Percentiles rank a stretch among this genome's conserved stretches.
phyloP scores from a whole-genome alignment of 2,113 vertebrate species.

The Mobula birostris region DNA sequence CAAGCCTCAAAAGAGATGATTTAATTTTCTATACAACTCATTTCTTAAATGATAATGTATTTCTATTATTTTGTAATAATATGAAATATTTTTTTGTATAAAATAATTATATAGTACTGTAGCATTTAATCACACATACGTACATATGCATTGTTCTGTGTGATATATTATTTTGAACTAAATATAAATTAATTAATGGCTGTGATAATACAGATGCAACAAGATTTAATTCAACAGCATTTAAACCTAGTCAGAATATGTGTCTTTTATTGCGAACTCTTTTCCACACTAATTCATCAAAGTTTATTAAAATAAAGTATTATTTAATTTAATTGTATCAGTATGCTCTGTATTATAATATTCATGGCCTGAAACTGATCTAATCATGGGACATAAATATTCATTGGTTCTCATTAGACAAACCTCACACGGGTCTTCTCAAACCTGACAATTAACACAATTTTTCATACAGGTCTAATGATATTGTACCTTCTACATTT shows the following conservation, averaged over 20 bases:
- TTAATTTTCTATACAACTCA: neutral
- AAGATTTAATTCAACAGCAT: neutral
- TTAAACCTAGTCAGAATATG: neutral
- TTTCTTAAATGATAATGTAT: neutral
- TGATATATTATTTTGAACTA: neutral
- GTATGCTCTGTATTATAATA: slow-evolving; percentile 9
- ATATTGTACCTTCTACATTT: slow-evolving; percentile 2
- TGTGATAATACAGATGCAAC: neutral
- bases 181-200: neutral
- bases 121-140: neutral
- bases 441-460: neutral
- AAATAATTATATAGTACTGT: neutral
- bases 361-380: neutral
- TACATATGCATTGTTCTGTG: neutral
- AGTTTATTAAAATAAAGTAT: neutral
- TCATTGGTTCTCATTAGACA: slow-evolving; percentile 19
- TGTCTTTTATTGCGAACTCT: neutral
- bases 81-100: neutral
- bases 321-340: slow-evolving; percentile 5
- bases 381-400: slow-evolving; percentile 25
- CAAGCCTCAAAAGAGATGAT: neutral
- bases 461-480: neutral
- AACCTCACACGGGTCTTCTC: neutral
- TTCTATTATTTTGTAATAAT: neutral
- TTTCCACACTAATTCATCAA: slow-evolving; percentile 10